Evolutionary conservation across 2,797 vertebrate species (phyloP), one percentile per base, ranked within the genome.

Genomic region (Coendou prehensilis): DNA sequence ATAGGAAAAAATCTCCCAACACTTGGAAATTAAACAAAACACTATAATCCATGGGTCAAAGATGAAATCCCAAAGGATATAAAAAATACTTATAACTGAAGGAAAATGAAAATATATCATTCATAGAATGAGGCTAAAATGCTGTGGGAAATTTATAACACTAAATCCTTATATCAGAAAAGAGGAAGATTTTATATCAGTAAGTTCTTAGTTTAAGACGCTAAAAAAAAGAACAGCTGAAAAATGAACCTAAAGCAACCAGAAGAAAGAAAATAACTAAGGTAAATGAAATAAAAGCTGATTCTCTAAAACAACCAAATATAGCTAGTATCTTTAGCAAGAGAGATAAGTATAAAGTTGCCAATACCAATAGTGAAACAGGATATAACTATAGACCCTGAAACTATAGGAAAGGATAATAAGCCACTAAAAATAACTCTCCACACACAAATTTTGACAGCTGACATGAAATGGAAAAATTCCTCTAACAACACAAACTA

Each of bases 71-170:
- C 33, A 37, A 95, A 80, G 23, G 45, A 50, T 6, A 85, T 52
- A 67, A 69, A 73, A 85, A 63, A 86, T 47, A 89, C 11, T 73
- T n/a, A 67, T 23, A 73, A 81, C 6, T 41, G 45, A 86, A 73
- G 22, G 28, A 87, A 94, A 93, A 78, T 61, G 61, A 94, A 92
- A 97, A 76, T 33, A 86, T 41, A 73, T 50, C 37, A 50, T 89
- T 69, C 85, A 61, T 22, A 75, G 26, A 54, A 88, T 92, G 81
- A 89, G n/a, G 11, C 47, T 64, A 64, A 52, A 92, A 30, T 67
- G 18, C 63, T 80, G 76, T 80, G 15, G 64, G 10, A 96, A 93
- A 88, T 56, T 20, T 91, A 37, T 83, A 79, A 50, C n/a, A 80
- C 33, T 83, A 87, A 91, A 73, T 59, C 13, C 56, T 90, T 73